phyloP scores from a whole-genome alignment of 2,888 invertebrate species.

The Glyphotaelius pellucidus region DNA sequence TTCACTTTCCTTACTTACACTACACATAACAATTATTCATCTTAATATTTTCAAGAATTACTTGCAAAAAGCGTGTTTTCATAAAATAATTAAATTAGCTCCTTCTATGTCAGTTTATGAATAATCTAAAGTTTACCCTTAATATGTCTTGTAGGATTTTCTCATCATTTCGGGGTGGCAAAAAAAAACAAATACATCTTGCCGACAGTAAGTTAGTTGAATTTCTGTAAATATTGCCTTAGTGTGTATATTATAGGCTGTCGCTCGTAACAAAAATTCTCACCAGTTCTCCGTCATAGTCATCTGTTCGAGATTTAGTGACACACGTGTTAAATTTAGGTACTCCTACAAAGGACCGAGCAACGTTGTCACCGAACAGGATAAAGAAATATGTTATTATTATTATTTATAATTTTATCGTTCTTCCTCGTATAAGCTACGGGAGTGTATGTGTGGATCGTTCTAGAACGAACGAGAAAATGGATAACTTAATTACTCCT shows the following conservation, averaged over 20 bases:
- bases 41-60: too few species aligned
- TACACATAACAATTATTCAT: too few species aligned
- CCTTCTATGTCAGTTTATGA: too few species aligned
- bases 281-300: slow-evolving; percentile 5
- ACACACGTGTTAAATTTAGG: slow-evolving; percentile 36
- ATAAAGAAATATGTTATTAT: background rate
- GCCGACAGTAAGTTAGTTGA: background rate
- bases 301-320: slow-evolving; percentile 26
- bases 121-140: too few species aligned
- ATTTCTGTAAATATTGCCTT: background rate
- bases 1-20: too few species aligned
- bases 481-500: background rate
- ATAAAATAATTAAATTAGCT: too few species aligned
- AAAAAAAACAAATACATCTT: background rate
- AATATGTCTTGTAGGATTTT: background rate
- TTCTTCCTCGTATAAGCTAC: background rate
- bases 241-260: slow-evolving; percentile 7
- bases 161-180: background rate
- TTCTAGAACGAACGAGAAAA: background rate
- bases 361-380: slow-evolving; percentile 3
- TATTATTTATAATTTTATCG: background rate
- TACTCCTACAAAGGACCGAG: background rate
- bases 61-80: too few species aligned
- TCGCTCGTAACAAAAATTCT: background rate
- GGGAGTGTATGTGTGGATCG: background rate